A percentile compares a stretch with the other conserved stretches of the same genome.
These are phyloP conservation scores for Murina feae DNA, from an alignment of 2,113 vertebrate genomes.

Conservation along the genomic window DNA sequence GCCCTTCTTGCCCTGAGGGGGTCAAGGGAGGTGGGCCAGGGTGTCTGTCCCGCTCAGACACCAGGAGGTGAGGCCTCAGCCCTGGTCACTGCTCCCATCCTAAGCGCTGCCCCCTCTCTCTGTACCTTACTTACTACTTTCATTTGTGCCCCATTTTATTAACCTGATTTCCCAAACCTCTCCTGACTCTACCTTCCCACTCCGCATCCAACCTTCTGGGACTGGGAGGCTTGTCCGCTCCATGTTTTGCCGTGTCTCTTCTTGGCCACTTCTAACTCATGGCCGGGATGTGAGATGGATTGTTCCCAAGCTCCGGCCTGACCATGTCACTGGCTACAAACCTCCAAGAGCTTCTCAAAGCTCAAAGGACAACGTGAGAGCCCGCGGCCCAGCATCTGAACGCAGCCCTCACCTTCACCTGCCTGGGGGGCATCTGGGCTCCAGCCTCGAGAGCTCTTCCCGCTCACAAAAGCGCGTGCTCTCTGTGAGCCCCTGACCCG, in stretches of 20 bases:
- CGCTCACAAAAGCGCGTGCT: not conserved
- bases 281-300: no score
- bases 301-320: not conserved
- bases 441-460: not conserved
- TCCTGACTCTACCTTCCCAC: not conserved
- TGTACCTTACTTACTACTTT: not conserved
- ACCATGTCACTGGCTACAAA: not conserved
- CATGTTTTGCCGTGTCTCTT: not conserved
- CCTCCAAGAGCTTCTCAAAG: not conserved
- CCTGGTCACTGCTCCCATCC: not conserved
- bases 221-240: not conserved
- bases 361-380: not conserved
- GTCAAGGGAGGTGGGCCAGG: not conserved
- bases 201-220: not conserved
- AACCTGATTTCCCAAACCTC: not conserved
- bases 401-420: not conserved
- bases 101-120: not conserved
- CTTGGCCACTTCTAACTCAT: not conserved
- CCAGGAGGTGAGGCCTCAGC: not conserved
- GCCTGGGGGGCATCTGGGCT: rapidly evolving
- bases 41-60: not conserved
- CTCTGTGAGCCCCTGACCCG: not conserved
- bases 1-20: not conserved
- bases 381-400: not conserved
- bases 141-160: not conserved